Percentiles rank a stretch among this genome's conserved stretches.
These are phyloP conservation scores for Leucophora obtusa DNA, from an alignment of 2,888 invertebrate genomes.

Conservation along the genomic window DNA sequence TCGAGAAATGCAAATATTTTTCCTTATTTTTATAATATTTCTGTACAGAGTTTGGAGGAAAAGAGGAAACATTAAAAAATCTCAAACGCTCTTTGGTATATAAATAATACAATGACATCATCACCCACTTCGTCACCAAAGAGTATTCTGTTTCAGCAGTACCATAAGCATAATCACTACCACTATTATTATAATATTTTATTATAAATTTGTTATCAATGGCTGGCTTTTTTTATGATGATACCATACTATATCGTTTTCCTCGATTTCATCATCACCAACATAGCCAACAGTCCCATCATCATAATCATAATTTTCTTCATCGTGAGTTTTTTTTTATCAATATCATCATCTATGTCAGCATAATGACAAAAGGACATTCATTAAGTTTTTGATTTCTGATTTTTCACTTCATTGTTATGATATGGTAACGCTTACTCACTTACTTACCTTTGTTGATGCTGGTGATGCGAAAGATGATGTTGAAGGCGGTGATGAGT, in stretches of 20 bases:
- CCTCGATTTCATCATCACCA: not conserved
- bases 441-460: slow-evolving; percentile 4
- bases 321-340: slow-evolving; percentile 22
- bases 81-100: slow-evolving; percentile 29
- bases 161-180: slow-evolving; percentile 4
- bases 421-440: slow-evolving; percentile 63
- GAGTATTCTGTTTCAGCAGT: not conserved
- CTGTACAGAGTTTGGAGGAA: not conserved
- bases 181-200: slow-evolving; percentile 20
- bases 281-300: not conserved
- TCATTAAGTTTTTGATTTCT: slow-evolving; percentile 76
- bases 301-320: slow-evolving; percentile 36
- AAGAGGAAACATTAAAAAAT: slow-evolving; percentile 55
- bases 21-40: not conserved
- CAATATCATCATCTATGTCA: slow-evolving; percentile 58
- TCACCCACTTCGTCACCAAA: slow-evolving; percentile 27
- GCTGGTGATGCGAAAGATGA: slow-evolving; percentile 3
- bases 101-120: slow-evolving; percentile 33
- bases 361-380: slow-evolving; percentile 74
- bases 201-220: not conserved
- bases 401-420: slow-evolving; percentile 70
- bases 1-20: slow-evolving; percentile 22
- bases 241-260: not conserved
- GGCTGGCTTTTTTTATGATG: slow-evolving; percentile 11
- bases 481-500: not conserved